Percentiles rank a stretch among this genome's conserved stretches.
These are phyloP conservation scores for Phalloptychus januarius DNA, from an alignment of 2,797 vertebrate species.

Conservation along the genomic window DNA sequence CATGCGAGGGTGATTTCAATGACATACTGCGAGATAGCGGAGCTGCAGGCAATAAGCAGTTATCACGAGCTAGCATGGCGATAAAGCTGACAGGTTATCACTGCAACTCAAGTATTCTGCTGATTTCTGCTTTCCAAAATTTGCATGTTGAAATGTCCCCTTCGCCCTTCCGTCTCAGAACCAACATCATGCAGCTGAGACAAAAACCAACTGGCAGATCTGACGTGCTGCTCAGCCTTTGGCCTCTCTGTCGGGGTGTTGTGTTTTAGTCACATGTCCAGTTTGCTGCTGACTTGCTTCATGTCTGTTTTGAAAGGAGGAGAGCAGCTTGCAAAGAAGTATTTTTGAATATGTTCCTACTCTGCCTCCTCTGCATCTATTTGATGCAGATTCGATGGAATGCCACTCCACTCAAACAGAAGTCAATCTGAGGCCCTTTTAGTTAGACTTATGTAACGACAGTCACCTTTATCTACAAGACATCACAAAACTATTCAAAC, in stretches of 20 bases:
- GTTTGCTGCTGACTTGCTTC: background rate
- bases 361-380: slow-evolving; percentile 31
- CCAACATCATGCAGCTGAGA: background rate
- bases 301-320: background rate
- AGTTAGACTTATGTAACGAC: background rate
- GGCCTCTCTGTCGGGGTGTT: background rate
- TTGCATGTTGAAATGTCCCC: slow-evolving; percentile 13
- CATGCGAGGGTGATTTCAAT: slow-evolving; percentile 23
- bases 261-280: background rate
- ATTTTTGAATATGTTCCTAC: slow-evolving; percentile 15
- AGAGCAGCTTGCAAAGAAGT: slow-evolving; percentile 18
- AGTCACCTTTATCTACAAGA: background rate
- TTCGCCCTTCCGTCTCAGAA: slow-evolving; percentile 1
- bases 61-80: background rate
- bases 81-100: slow-evolving; percentile 13
- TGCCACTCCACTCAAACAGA: slow-evolving; percentile 43
- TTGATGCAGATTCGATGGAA: slow-evolving; percentile 49
- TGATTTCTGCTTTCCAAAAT: slow-evolving; percentile 4
- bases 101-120: background rate
- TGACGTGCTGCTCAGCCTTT: background rate
- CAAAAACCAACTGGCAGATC: background rate
- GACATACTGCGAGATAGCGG: slow-evolving; percentile 1
- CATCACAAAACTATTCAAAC: background rate
- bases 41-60: background rate
- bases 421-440: slow-evolving; percentile 36